Percentiles rank a stretch among this genome's conserved stretches.
phyloP scores from a whole-genome alignment of 2,797 vertebrate species.

The Anniella stebbinsi region DNA sequence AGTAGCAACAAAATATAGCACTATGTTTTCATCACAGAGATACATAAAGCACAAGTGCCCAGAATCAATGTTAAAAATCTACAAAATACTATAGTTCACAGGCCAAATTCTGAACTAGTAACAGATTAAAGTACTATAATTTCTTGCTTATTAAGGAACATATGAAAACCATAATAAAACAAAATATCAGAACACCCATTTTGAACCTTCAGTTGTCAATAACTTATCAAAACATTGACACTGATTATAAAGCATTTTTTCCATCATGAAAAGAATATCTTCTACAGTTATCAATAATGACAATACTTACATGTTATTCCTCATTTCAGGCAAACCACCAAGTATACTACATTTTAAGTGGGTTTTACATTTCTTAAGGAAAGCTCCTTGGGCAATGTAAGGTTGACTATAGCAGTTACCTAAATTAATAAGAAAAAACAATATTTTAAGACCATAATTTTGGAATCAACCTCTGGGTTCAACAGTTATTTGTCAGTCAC shows the following conservation, averaged over 20 bases:
- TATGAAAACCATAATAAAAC: conserved; percentile 14
- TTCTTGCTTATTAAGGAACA: background rate
- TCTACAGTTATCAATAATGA: background rate
- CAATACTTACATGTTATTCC: conserved; percentile 70
- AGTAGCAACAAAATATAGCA: background rate
- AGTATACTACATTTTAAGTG: conserved; percentile 45
- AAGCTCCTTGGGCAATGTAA: conserved; percentile 46
- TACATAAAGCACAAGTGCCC: background rate
- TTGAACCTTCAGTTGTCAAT: background rate
- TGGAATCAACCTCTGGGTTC: background rate
- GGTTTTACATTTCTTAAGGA: conserved; percentile 31
- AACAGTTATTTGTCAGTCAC: background rate
- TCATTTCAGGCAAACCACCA: conserved; percentile 48
- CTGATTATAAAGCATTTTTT: background rate
- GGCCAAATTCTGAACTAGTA: background rate
- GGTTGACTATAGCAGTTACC: conserved; percentile 45
- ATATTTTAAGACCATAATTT: conserved; percentile 19
- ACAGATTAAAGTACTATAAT: background rate
- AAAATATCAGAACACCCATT: background rate
- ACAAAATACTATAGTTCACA: background rate
- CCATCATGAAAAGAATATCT: background rate
- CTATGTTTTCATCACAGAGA: background rate
- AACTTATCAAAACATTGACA: background rate
- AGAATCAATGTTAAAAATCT: background rate
- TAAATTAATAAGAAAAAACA: conserved; percentile 60